Percentiles rank a stretch among this genome's conserved stretches.
Conservation (phyloP, 2,888 invertebrate species). For the Clistopyga incitator region DNA sequence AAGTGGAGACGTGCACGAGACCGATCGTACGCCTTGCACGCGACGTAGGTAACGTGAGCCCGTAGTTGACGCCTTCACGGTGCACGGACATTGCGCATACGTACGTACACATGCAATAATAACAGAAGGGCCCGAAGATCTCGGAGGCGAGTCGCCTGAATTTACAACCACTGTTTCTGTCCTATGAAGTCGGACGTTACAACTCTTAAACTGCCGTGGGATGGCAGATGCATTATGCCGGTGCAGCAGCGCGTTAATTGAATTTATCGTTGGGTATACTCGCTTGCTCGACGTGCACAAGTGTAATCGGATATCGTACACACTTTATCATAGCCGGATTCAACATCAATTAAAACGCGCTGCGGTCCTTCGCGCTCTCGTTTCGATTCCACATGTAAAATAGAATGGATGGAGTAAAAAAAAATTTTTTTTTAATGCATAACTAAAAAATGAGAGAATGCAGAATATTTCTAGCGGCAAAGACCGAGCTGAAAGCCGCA, state of each 20-base stretch:
- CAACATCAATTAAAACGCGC: slow-evolving; percentile 23
- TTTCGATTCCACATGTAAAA: background rate
- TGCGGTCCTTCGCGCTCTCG: background rate
- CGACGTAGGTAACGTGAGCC: slow-evolving; percentile 56
- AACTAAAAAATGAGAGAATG: background rate
- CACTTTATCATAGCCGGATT: slow-evolving; percentile 34
- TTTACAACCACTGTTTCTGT: slow-evolving; percentile 32
- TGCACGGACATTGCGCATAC: slow-evolving; percentile 38
- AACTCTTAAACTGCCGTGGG: slow-evolving; percentile 20
- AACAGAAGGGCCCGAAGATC: background rate
- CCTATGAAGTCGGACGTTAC: slow-evolving; percentile 34
- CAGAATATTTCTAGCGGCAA: background rate
- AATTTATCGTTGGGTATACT: slow-evolving; percentile 51
- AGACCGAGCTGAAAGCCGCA: slow-evolving; percentile 12
- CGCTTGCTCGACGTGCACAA: background rate
- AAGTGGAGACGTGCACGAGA: slow-evolving; percentile 51
- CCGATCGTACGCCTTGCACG: slow-evolving; percentile 60
- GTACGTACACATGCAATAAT: background rate
- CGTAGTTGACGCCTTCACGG: slow-evolving; percentile 54
- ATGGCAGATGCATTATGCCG: slow-evolving; percentile 6
- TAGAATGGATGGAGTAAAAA: background rate
- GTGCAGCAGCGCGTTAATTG: slow-evolving; percentile 48
- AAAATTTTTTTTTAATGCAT: background rate
- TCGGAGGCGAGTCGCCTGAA: slow-evolving; percentile 23
- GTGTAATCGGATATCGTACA: slow-evolving; percentile 42